phyloP scores from a whole-genome alignment of 2,113 vertebrate species.

The Oceanites oceanicus region DNA sequence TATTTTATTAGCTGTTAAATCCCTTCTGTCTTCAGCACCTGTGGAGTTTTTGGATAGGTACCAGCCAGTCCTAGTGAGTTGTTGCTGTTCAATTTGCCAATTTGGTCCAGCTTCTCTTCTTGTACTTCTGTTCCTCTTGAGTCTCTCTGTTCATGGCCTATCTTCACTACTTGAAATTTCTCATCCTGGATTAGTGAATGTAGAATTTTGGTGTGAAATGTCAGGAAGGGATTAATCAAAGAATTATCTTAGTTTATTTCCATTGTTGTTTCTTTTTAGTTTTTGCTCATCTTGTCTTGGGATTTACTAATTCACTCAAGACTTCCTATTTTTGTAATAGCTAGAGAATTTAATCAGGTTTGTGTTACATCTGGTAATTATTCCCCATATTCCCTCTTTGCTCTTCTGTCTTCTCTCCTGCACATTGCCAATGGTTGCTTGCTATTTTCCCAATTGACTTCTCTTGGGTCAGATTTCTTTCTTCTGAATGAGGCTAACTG shows the following conservation, averaged over 20 bases:
- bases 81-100: neutral
- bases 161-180: neutral
- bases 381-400: neutral
- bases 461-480: neutral
- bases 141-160: neutral
- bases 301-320: neutral
- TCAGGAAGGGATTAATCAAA: neutral
- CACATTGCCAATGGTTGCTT: neutral
- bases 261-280: neutral
- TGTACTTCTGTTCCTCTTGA: neutral
- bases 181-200: neutral
- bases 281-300: neutral
- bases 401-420: neutral
- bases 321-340: neutral
- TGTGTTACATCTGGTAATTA: neutral
- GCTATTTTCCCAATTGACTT: neutral
- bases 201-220: neutral
- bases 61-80: neutral
- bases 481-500: neutral
- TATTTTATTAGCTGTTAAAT: neutral
- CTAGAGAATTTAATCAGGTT: neutral
- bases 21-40: neutral
- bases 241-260: neutral
- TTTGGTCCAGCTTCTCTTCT: neutral
- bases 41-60: neutral